These are phyloP conservation scores for Pygoscelis adeliae DNA, from an alignment of 2,113 vertebrate species.

Conservation along the genomic window DNA sequence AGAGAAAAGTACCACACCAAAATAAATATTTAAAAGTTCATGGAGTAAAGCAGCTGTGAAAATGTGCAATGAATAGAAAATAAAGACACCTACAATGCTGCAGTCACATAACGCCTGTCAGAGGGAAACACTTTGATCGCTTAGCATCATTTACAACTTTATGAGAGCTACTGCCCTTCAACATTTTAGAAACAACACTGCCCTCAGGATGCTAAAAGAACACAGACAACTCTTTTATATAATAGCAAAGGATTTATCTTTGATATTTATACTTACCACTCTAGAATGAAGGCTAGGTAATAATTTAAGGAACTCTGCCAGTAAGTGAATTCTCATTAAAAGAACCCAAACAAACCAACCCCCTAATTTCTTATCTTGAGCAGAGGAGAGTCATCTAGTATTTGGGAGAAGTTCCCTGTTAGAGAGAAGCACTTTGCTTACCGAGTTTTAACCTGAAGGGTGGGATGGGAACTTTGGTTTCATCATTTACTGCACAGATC, in stretches of 20 bases:
- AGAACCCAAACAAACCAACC: not conserved
- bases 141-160: not conserved
- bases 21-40: constrained; percentile 30
- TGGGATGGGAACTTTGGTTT: not conserved
- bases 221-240: not conserved
- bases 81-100: constrained; percentile 17
- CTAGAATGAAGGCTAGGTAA: not conserved
- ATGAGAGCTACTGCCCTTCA: not conserved
- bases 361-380: not conserved
- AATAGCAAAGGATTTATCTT: not conserved
- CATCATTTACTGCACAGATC: not conserved
- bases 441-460: not conserved
- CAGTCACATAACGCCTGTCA: not conserved
- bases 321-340: not conserved
- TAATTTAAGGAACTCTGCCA: not conserved
- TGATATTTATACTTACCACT: not conserved
- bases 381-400: not conserved
- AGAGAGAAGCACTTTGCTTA: not conserved
- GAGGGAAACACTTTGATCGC: not conserved
- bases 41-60: constrained; percentile 59
- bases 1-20: constrained; percentile 13
- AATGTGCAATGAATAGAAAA: constrained; percentile 55
- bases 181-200: not conserved
- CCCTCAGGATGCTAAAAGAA: not conserved
- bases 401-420: not conserved